A percentile compares a stretch with the other conserved stretches of the same genome.
phyloP scores from a whole-genome alignment of 2,888 invertebrate genomes.

The Diaperis boleti region DNA sequence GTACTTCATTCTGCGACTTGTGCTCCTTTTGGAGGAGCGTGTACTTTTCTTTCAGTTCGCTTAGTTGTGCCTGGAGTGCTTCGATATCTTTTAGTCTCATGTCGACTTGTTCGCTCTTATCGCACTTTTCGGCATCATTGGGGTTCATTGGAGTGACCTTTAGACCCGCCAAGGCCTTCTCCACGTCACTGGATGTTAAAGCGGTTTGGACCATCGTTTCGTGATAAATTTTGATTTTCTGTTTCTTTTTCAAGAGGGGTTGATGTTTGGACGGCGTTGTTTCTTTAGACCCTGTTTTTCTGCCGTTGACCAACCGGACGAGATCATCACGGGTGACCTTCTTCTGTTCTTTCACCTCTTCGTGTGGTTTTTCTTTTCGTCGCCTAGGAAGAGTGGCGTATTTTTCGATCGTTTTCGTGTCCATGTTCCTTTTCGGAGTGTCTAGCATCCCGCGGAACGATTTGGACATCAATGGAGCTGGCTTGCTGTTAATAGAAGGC shows the following conservation, averaged over 20 bases:
- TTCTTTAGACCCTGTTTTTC: conserved; percentile 49
- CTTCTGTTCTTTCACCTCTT: conserved; percentile 57
- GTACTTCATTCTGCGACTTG: conserved; percentile 63
- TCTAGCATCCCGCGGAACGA: conserved; percentile 61
- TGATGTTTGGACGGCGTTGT: conserved; percentile 59
- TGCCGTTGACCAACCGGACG: conserved; percentile 42
- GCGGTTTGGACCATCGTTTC: conserved; percentile 85
- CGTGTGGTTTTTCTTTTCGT: conserved; percentile 74
- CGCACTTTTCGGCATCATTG: conserved; percentile 58
- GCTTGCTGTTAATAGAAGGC: conserved; percentile 70
- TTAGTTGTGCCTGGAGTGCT: conserved; percentile 72
- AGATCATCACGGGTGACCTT: conserved; percentile 13
- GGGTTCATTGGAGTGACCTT: conserved; percentile 58
- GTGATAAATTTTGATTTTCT: conserved; percentile 81
- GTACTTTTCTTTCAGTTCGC: conserved; percentile 72
- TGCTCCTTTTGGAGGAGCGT: conserved; percentile 69
- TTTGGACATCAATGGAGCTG: conserved; percentile 62
- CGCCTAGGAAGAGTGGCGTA: conserved; percentile 84
- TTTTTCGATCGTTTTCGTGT: conserved; percentile 74
- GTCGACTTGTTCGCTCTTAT: conserved; percentile 66
- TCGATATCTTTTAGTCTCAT: conserved; percentile 75
- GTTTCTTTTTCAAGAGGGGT: conserved; percentile 59
- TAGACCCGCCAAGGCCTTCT: conserved; percentile 77
- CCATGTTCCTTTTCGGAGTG: conserved; percentile 61
- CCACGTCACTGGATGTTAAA: conserved; percentile 78